These are phyloP conservation scores for Leptopilina myrica DNA, from an alignment of 2,888 invertebrate genomes.

Conservation along the genomic window DNA sequence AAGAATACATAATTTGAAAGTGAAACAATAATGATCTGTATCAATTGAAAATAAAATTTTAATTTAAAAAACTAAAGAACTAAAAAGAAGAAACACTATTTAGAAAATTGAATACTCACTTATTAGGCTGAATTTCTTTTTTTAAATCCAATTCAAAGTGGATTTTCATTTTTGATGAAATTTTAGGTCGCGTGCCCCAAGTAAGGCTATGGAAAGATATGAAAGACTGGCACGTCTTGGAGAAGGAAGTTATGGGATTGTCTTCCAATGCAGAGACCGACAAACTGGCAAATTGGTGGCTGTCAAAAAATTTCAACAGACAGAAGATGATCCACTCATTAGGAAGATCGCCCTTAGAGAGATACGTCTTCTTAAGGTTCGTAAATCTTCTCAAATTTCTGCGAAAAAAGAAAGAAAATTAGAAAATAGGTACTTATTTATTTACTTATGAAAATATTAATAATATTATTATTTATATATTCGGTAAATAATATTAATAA, in stretches of 20 bases:
- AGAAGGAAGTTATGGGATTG: conserved; percentile 97
- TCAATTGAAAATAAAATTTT: too few relatives aligned
- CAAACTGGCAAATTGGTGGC: conserved; percentile 97
- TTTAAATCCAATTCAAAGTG: neutral
- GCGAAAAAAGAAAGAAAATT: neutral
- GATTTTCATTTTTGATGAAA: conserved; percentile 38
- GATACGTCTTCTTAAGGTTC: conserved; percentile 94
- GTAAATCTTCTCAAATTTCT: neutral
- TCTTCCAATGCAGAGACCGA: conserved; percentile 96
- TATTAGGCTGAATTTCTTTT: neutral
- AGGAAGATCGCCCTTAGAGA: conserved; percentile 97
- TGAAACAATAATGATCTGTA: too few relatives aligned
- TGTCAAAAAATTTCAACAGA: conserved; percentile 97
- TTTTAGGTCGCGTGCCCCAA: conserved; percentile 87
- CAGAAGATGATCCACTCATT: conserved; percentile 97
- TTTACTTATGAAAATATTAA: too few relatives aligned
- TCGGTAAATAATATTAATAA: too few relatives aligned
- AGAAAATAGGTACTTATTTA: neutral
- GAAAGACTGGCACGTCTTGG: conserved; percentile 96
- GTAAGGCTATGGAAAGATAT: conserved; percentile 94
- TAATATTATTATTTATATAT: too few relatives aligned
- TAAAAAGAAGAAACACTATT: too few relatives aligned
- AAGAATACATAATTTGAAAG: too few relatives aligned
- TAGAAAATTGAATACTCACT: neutral
- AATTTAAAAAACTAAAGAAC: too few relatives aligned